Evolutionary conservation across 2,888 invertebrate genomes (phyloP), one percentile per base, ranked within the genome.

Genomic region (Eulithis testata): DNA sequence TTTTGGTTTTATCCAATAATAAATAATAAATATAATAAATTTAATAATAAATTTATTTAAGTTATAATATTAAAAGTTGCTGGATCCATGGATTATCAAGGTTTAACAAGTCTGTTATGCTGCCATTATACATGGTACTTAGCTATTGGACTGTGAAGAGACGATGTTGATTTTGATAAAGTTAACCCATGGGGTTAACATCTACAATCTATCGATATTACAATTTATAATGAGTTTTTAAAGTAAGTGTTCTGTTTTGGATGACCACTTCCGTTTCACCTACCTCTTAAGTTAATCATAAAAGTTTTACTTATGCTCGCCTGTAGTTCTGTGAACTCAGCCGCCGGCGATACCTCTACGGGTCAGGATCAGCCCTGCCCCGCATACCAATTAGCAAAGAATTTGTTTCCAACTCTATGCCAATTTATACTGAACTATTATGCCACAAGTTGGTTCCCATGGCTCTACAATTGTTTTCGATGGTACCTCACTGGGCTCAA

Each of bases 401-500:
- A 84, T 83, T 79, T 74, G 76, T 80, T 81, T 81, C 77, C 72
- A 82, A 79, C 81, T 79, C 73, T 77, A 79, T 79, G 79, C 76
- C 86, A 88, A 85, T 85, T 87, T 80, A 78, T 76, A 77, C 70
- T 74, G 73, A 85, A 84, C 87, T 85, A 85, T 81, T 72, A 73
- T 71, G 69, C 72, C 75, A 72, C 80, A 87, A 90, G 84, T 90
- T 89, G 68, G 78, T 74, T 87, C 89, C 89, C 89, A 72, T 67
- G 81, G 84, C 83, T 78, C 85, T 76, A 69, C 87, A 89, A 91
- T 90, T 92, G 90, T 90, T 90, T 90, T 84, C 85, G 77, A 76
- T 82, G 82, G 81, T 84, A 82, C 86, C 87, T 87, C 86, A 63
- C 74, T 72, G 85, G 86, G 80, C 77, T 74, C 71, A 79, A 89